Conservation (phyloP, 1,140 invertebrate genomes). For the Drosophila ercepeae region DNA sequence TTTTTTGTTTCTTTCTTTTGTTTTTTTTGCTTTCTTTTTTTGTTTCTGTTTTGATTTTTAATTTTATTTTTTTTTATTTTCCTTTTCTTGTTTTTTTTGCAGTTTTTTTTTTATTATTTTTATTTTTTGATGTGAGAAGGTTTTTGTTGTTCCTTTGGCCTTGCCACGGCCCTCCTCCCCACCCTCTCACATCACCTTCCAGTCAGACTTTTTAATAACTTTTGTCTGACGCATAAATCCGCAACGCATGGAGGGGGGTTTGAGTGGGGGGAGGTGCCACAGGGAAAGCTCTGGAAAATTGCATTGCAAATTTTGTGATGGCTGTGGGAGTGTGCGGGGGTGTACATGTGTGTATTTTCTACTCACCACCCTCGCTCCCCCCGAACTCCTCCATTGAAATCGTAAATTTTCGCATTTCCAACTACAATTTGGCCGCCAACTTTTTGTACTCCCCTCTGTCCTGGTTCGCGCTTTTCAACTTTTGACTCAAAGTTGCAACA, state of each 20-base stretch:
- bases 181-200: slow-evolving; percentile 12
- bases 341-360: background rate
- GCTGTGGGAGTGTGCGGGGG: background rate
- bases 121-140: too few relatives aligned
- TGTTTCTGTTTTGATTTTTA: too few relatives aligned
- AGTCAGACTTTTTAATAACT: slow-evolving; percentile 73
- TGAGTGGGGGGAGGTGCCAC: slow-evolving; percentile 15
- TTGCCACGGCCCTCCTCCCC: background rate
- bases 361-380: background rate
- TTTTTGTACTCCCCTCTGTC: slow-evolving; percentile 3
- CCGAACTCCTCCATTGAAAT: slow-evolving; percentile 6
- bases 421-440: slow-evolving; percentile 18
- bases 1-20: slow-evolving; percentile 5
- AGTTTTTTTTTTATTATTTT: background rate
- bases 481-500: slow-evolving; percentile 36
- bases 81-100: background rate
- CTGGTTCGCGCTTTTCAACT: background rate
- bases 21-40: background rate
- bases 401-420: slow-evolving; percentile 9
- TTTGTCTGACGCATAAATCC: slow-evolving; percentile 59
- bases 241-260: slow-evolving; percentile 8
- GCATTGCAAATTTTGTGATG: slow-evolving; percentile 36
- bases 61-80: too few relatives aligned
- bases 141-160: background rate
- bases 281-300: slow-evolving; percentile 34